Percentiles rank a stretch among this genome's conserved stretches.
phyloP scores from a whole-genome alignment of 1,140 invertebrate species.

The Anastrepha obliqua region DNA sequence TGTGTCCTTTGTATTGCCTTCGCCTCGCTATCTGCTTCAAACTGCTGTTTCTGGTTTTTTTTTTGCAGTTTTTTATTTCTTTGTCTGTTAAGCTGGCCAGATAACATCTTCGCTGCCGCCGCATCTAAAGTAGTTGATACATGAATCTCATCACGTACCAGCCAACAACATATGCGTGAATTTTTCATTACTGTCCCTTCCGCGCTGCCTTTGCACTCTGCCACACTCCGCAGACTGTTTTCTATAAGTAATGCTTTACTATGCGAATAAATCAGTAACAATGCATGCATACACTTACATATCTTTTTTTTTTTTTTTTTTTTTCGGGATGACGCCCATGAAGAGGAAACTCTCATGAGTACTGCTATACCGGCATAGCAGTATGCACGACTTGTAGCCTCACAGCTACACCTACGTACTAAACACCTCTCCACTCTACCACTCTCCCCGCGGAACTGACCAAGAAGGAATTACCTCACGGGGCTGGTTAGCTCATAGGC shows the following conservation, averaged over 20 bases:
- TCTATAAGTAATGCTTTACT: constrained; percentile 16
- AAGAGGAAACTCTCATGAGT: too few species aligned
- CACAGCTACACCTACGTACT: too few species aligned
- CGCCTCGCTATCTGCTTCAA: constrained; percentile 2
- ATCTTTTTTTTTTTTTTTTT: too few species aligned
- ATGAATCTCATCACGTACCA: constrained; percentile 22
- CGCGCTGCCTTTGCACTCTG: not conserved
- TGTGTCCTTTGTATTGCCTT: constrained; percentile 29
- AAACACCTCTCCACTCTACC: too few species aligned
- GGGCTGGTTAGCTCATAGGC: too few species aligned
- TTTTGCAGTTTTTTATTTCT: not conserved
- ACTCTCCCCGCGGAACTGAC: too few species aligned
- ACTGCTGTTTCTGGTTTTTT: not conserved
- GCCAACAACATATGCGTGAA: constrained; percentile 35
- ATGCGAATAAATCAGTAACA: constrained; percentile 46
- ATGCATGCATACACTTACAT: not conserved
- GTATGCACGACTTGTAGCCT: too few species aligned
- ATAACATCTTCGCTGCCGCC: constrained; percentile 21
- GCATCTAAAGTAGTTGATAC: constrained; percentile 47
- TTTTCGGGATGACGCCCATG: too few species aligned
- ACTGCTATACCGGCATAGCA: too few species aligned
- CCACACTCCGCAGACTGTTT: not conserved
- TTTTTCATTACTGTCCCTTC: not conserved
- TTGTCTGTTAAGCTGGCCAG: not conserved
- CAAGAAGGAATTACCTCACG: too few species aligned